These are phyloP conservation scores for Myotis daubentonii DNA, from an alignment of 2,797 vertebrate species.

Conservation along the genomic window DNA sequence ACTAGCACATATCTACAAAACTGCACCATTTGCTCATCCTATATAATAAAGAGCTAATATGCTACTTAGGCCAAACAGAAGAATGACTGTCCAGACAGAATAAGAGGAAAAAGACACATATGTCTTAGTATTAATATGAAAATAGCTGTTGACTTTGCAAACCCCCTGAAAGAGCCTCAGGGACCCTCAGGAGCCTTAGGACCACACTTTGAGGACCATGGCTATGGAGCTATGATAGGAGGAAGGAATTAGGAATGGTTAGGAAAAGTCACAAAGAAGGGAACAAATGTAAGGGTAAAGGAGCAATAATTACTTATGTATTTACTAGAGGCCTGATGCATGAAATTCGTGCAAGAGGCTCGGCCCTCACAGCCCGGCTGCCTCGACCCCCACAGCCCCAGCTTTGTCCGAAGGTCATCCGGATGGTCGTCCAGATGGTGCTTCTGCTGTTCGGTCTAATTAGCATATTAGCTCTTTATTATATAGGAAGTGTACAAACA, in stretches of 20 bases:
- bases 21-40: background rate
- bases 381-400: no score
- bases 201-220: background rate
- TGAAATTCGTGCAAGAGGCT: no score
- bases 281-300: background rate
- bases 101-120: background rate
- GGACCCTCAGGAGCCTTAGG: background rate
- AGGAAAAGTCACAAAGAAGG: background rate
- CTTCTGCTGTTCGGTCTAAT: no score
- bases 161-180: background rate
- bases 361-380: no score
- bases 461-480: no score
- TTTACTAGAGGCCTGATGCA: background rate
- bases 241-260: background rate
- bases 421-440: no score
- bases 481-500: background rate
- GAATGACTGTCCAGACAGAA: background rate
- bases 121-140: background rate
- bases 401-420: no score
- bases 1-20: background rate
- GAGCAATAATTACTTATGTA: background rate
- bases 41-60: no score
- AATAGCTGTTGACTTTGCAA: background rate
- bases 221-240: background rate
- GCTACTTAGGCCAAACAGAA: background rate